Evolutionary conservation across 2,113 vertebrate genomes (phyloP).

Genomic region (Rousettus leschenaultii): DNA sequence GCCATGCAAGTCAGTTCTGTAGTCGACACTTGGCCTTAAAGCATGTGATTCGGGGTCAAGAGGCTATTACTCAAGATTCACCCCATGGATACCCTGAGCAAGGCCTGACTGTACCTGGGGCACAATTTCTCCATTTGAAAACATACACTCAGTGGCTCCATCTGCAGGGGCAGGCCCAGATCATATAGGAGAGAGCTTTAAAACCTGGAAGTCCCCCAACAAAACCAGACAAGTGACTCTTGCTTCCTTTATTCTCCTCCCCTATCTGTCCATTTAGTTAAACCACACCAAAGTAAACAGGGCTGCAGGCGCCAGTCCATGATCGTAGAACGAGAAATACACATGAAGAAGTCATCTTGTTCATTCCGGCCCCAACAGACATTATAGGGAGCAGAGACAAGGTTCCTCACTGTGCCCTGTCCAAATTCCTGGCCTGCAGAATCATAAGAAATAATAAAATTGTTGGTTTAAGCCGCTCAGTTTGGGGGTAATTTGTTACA

Average conservation of each 20-base stretch:
- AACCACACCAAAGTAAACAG: conserved; percentile 40
- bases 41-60: background rate
- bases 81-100: background rate
- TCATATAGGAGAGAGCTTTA: background rate
- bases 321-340: background rate
- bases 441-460: conserved; percentile 12
- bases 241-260: background rate
- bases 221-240: background rate
- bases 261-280: background rate
- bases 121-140: background rate
- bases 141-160: background rate
- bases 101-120: background rate
- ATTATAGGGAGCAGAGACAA: background rate
- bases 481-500: conserved; percentile 5
- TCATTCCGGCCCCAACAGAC: background rate
- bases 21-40: background rate
- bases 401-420: background rate
- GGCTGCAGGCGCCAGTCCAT: background rate
- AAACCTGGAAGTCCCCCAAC: background rate
- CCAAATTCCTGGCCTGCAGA: conserved; percentile 33
- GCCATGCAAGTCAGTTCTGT: background rate
- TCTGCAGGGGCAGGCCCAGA: background rate
- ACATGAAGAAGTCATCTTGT: background rate
- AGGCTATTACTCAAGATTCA: background rate
- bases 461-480: background rate